Conservation (phyloP, 1,140 invertebrate species). For the Drosophila baimaii region DNA sequence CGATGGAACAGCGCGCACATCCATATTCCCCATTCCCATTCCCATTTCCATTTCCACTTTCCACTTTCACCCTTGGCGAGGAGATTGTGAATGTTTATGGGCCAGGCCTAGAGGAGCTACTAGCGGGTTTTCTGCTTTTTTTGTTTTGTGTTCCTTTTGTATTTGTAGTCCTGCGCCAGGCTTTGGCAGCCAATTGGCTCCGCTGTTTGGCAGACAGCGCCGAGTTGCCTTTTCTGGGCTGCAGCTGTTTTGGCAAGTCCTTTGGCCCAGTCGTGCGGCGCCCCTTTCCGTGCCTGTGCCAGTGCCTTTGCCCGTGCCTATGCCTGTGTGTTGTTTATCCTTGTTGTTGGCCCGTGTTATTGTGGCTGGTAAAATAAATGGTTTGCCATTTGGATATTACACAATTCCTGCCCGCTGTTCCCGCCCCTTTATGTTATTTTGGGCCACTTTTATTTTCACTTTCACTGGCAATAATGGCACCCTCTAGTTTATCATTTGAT, state of each 20-base stretch:
- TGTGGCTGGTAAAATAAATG: constrained; percentile 52
- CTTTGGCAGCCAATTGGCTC: constrained; percentile 53
- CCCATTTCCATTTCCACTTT: constrained; percentile 45
- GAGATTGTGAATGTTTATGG: constrained; percentile 60
- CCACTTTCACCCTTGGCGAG: constrained; percentile 35
- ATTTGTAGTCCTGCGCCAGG: constrained; percentile 27
- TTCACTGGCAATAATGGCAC: constrained; percentile 21
- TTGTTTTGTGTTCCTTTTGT: constrained; percentile 2
- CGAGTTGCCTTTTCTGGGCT: constrained; percentile 22
- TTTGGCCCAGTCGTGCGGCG: constrained; percentile 33
- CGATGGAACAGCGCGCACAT: constrained; percentile 64
- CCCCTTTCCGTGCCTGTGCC: constrained; percentile 18
- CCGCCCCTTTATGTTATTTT: neutral
- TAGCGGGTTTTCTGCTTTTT: constrained; percentile 23
- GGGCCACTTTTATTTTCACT: constrained; percentile 21
- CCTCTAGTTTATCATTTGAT: constrained; percentile 28
- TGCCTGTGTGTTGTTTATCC: constrained; percentile 27
- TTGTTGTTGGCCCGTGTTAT: constrained; percentile 29
- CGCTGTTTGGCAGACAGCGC: constrained; percentile 53
- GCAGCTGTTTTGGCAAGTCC: constrained; percentile 45
- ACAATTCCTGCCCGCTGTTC: constrained; percentile 48
- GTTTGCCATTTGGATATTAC: constrained; percentile 62
- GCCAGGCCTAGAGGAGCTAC: constrained; percentile 45
- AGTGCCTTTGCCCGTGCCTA: neutral
- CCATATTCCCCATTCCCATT: constrained; percentile 23